A percentile compares a stretch with the other conserved stretches of the same genome.
phyloP scores from a whole-genome alignment of 2,888 invertebrate species.

The Habroteleia sp. region DNA sequence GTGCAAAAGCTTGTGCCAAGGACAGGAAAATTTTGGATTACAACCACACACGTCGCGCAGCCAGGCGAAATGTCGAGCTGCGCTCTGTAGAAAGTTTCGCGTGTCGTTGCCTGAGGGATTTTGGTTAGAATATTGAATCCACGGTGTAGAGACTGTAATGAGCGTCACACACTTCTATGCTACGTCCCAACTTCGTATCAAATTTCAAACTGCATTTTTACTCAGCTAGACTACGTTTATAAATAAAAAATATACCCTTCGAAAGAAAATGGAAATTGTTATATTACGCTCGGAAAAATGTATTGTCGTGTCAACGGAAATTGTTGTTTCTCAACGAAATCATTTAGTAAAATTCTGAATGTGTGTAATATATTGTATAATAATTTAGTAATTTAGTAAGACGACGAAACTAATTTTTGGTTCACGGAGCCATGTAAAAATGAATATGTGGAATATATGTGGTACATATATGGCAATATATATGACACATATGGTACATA shows the following conservation, averaged over 20 bases:
- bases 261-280: not conserved
- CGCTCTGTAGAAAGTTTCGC: slow-evolving; percentile 78
- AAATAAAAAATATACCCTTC: slow-evolving; percentile 11
- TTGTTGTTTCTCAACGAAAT: too few species aligned
- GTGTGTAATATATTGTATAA: too few species aligned
- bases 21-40: slow-evolving; percentile 75
- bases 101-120: slow-evolving; percentile 80
- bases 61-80: slow-evolving; percentile 67
- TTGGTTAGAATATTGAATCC: slow-evolving; percentile 81
- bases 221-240: slow-evolving; percentile 28
- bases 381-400: too few species aligned
- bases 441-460: too few species aligned
- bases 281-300: too few species aligned
- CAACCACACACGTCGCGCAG: slow-evolving; percentile 52
- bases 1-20: slow-evolving; percentile 72
- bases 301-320: too few species aligned
- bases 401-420: too few species aligned
- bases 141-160: slow-evolving; percentile 78
- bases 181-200: slow-evolving; percentile 64
- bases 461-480: too few species aligned
- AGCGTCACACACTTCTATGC: slow-evolving; percentile 71
- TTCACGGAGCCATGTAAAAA: too few species aligned
- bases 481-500: too few species aligned
- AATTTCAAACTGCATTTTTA: slow-evolving; percentile 59
- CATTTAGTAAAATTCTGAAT: too few species aligned